Percentiles rank a stretch among this genome's conserved stretches.
phyloP scores from a whole-genome alignment of 2,797 vertebrate genomes.

The Hapalemur alaotrensis region DNA sequence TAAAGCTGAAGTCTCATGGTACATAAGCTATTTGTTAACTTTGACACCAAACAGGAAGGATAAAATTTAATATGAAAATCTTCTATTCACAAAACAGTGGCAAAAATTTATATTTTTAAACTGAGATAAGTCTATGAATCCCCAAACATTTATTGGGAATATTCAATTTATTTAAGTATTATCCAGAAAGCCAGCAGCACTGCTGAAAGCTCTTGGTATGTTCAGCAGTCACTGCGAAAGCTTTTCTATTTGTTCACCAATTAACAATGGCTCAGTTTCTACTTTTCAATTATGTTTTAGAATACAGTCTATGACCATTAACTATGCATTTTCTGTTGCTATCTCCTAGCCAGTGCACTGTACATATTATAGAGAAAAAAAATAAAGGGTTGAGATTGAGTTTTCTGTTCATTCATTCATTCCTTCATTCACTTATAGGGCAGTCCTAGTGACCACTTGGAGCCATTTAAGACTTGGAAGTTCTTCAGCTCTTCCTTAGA shows the following conservation, averaged over 20 bases:
- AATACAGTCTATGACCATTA: conserved; percentile 60
- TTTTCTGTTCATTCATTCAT: conserved; percentile 75
- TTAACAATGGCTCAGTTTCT: conserved; percentile 61
- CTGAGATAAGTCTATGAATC: conserved; percentile 2
- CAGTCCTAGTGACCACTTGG: conserved; percentile 62
- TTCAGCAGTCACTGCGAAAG: conserved; percentile 53
- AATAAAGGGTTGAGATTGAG: conserved; percentile 41
- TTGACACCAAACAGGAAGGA: not conserved
- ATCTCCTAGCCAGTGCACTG: conserved; percentile 47
- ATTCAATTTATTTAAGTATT: not conserved
- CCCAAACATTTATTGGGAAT: not conserved
- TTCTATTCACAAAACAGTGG: conserved; percentile 4
- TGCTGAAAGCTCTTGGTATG: not conserved
- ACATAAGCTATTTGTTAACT: not conserved
- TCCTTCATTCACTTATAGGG: conserved; percentile 68
- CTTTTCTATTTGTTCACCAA: not conserved
- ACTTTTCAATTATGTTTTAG: conserved; percentile 39
- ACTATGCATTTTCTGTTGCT: conserved; percentile 58
- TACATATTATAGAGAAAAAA: conserved; percentile 42
- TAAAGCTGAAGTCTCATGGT: not conserved
- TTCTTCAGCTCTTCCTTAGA: conserved; percentile 92
- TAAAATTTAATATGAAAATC: conserved; percentile 7
- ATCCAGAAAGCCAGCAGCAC: not conserved
- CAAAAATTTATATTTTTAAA: conserved; percentile 34
- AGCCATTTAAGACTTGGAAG: conserved; percentile 53